phyloP scores from a whole-genome alignment of 2,888 invertebrate genomes.

The Plutella xylostella region DNA sequence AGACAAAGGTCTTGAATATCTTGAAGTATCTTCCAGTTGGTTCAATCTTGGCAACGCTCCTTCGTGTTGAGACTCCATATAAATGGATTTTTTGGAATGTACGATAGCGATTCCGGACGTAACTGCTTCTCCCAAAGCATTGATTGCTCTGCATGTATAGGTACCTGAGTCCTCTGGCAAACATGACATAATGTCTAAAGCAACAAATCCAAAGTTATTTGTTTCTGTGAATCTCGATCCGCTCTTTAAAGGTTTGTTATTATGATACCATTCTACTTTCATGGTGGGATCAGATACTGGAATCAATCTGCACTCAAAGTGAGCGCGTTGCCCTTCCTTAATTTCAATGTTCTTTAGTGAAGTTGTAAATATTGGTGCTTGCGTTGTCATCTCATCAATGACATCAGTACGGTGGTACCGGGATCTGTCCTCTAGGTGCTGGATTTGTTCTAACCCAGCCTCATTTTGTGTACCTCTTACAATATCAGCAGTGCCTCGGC shows the following conservation, averaged over 20 bases:
- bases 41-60: slow-evolving; percentile 83
- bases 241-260: slow-evolving; percentile 89
- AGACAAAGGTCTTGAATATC: slow-evolving; percentile 80
- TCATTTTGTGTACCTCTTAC: slow-evolving; percentile 89
- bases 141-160: slow-evolving; percentile 94
- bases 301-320: slow-evolving; percentile 93
- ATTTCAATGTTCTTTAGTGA: slow-evolving; percentile 93
- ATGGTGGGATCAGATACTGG: slow-evolving; percentile 94
- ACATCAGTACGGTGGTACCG: slow-evolving; percentile 80
- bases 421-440: slow-evolving; percentile 87
- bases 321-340: slow-evolving; percentile 94
- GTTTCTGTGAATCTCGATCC: slow-evolving; percentile 96
- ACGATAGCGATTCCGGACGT: slow-evolving; percentile 90
- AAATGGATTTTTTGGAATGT: slow-evolving; percentile 87
- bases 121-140: slow-evolving; percentile 92
- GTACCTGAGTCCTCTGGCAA: slow-evolving; percentile 97
- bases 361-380: slow-evolving; percentile 93
- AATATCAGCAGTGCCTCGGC: slow-evolving; percentile 83
- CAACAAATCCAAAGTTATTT: slow-evolving; percentile 97
- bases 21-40: slow-evolving; percentile 83
- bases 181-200: slow-evolving; percentile 94
- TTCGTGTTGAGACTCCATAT: slow-evolving; percentile 89
- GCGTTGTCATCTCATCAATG: slow-evolving; percentile 86
- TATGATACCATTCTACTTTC: slow-evolving; percentile 97
- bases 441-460: slow-evolving; percentile 88